A percentile compares a stretch with the other conserved stretches of the same genome.
These are phyloP conservation scores for Psittacula echo DNA, from an alignment of 2,797 vertebrate species.

Conservation along the genomic window DNA sequence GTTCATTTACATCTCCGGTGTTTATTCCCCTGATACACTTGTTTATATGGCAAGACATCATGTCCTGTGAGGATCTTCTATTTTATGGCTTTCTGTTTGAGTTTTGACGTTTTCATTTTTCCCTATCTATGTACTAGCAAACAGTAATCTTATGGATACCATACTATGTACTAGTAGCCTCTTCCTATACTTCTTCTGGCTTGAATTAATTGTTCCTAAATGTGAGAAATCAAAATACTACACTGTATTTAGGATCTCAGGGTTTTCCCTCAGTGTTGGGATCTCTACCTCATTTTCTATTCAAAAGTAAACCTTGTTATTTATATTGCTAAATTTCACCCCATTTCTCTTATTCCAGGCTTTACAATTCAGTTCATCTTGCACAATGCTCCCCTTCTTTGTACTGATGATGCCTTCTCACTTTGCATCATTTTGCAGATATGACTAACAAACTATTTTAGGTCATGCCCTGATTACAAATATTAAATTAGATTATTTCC, in stretches of 20 bases:
- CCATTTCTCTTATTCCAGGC: background rate
- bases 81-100: background rate
- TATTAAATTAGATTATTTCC: background rate
- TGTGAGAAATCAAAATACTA: background rate
- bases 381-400: background rate
- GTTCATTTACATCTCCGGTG: background rate
- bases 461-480: background rate
- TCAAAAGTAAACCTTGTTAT: background rate
- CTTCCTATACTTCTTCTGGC: background rate
- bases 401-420: background rate
- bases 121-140: background rate
- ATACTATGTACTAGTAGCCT: background rate
- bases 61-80: background rate
- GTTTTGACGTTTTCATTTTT: background rate
- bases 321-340: background rate
- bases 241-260: background rate
- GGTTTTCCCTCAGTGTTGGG: background rate
- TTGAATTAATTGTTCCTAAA: background rate
- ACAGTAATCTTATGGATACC: background rate
- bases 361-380: background rate
- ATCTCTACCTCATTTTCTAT: background rate
- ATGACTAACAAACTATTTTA: background rate
- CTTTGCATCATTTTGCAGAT: fast-evolving
- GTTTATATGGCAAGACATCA: background rate
- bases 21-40: background rate